A percentile compares a stretch with the other conserved stretches of the same genome.
Conservation (phyloP, 2,113 vertebrate genomes). For the Thermophis baileyi region DNA sequence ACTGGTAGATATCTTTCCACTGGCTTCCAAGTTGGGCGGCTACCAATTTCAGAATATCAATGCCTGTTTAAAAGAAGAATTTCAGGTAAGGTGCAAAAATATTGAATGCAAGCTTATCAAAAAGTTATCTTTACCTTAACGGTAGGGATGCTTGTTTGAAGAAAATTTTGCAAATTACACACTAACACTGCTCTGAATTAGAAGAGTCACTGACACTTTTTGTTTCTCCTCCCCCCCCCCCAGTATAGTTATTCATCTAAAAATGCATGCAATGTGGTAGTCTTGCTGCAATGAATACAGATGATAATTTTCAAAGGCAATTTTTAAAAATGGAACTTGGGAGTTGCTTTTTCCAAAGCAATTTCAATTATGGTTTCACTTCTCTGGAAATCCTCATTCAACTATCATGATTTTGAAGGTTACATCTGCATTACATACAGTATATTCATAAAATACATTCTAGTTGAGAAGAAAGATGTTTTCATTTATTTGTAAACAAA, state of each 20-base stretch:
- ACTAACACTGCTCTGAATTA: not conserved
- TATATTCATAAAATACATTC: not conserved
- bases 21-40: slow-evolving; percentile 90
- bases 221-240: rapidly evolving
- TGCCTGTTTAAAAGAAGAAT: slow-evolving; percentile 70
- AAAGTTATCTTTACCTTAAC: not conserved
- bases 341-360: not conserved
- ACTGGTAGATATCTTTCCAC: slow-evolving; percentile 94
- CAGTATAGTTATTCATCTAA: not conserved
- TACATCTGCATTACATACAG: not conserved
- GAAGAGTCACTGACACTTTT: not conserved
- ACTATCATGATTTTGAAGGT: not conserved
- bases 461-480: not conserved
- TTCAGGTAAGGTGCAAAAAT: slow-evolving; percentile 22
- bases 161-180: not conserved
- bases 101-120: not conserved
- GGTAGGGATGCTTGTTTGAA: not conserved
- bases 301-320: not conserved
- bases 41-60: slow-evolving; percentile 93
- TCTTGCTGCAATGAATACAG: not conserved
- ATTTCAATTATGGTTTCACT: not conserved
- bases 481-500: not conserved
- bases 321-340: not conserved
- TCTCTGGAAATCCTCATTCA: not conserved
- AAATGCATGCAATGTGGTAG: not conserved